Evolutionary conservation across 2,888 invertebrate species (phyloP), one percentile per base, ranked within the genome.

Genomic region (Dynastes tityus): DNA sequence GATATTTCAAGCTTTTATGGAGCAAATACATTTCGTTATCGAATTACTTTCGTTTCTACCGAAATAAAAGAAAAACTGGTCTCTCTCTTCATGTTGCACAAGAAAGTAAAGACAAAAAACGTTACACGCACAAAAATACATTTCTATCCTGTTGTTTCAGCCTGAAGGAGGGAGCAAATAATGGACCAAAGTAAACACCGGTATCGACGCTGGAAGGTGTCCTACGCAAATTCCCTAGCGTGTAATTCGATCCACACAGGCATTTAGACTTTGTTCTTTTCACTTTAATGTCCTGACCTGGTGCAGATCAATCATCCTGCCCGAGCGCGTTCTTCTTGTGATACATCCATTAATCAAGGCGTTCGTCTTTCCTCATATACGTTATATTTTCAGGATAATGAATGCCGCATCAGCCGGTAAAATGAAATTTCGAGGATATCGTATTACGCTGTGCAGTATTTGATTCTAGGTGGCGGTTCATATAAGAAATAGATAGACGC

Each of bases 341-440:
- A 71, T 78, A 78, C 64, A 73, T 63, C 63, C 78, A 78, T 78
- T 78, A 78, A 78, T 73, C 78, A 78, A 78, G 73, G 73, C 64
- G 70, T 78, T 77, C 73, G 63, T 78, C 70, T 63, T 73, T 78
- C 49, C 71, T 78, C 67, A 65, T 76, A 37, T 27, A 53, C 55
- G 67, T 53, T 67, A 55, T 53, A 76, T 73, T 73, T 58, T 51
- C 53, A 13, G 53, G 58, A 73, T 73, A 73, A 73, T 73, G 73
- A 73, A 73, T 73, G 73, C 73, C 37, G 58, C 73, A 71, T 71
- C 65, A 67, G 16, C 40, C 13, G 27, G 45, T 45, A 27, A 27
- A 67, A 67, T 67, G 45, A 32, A 67, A 67, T 67, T 67, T 67
- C 45, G 16, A 22, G 27, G 32, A 63, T 63, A 63, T 63, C 5